phyloP scores from a whole-genome alignment of 1,140 invertebrate genomes.

The Dinothrombium tinctorium region DNA sequence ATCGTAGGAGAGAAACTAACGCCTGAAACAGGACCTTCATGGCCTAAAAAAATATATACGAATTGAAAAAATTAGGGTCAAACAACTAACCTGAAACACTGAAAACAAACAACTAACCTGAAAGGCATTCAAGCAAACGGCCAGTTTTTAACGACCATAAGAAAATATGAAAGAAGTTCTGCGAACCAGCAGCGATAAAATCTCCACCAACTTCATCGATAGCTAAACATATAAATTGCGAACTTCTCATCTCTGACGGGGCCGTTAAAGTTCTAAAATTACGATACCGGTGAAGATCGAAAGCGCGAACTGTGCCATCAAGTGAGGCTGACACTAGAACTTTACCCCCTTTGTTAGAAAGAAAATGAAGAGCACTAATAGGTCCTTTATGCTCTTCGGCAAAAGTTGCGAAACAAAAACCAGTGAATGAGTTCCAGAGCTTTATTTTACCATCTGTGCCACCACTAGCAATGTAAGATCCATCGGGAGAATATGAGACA shows the following conservation, averaged over 20 bases:
- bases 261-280: constrained; percentile 90
- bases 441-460: constrained; percentile 90
- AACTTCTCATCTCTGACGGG: constrained; percentile 34
- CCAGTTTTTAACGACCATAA: constrained; percentile 86
- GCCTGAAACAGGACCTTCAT: constrained; percentile 66
- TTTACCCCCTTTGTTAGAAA: constrained; percentile 47
- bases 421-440: constrained; percentile 67
- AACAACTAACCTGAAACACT: background rate
- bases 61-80: constrained; percentile 12
- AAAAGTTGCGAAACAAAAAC: constrained; percentile 89
- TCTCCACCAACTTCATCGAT: constrained; percentile 59
- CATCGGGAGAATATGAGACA: constrained; percentile 71
- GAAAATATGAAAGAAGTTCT: constrained; percentile 82
- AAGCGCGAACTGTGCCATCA: constrained; percentile 85
- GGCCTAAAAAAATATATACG: constrained; percentile 66
- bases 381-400: constrained; percentile 50
- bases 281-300: constrained; percentile 73
- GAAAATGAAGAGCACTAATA: constrained; percentile 57
- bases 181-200: constrained; percentile 70
- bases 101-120: constrained; percentile 4
- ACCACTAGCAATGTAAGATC: constrained; percentile 66
- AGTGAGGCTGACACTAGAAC: constrained; percentile 69
- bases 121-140: constrained; percentile 41
- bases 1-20: constrained; percentile 51
- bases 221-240: constrained; percentile 76